Base-by-base conservation (phyloP, 2,797 vertebrate species). In the Clamator glandarius region DNA sequence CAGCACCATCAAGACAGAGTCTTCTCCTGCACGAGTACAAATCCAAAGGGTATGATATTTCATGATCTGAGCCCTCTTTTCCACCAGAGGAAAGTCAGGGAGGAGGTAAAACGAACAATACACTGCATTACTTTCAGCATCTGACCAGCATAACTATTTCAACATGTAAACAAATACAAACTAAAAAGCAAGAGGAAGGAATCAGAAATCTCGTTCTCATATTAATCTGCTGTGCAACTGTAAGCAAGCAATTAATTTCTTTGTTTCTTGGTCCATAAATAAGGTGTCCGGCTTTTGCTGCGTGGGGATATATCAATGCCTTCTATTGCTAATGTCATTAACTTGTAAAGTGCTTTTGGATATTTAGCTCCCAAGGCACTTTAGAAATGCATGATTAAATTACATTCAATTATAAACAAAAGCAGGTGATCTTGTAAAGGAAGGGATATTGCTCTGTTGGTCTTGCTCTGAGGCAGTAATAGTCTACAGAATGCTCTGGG, bases 311-410 rank as follows among this genome's bases (percentile, higher is more conserved):
- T 75, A 89, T 39, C 0, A 1, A 73, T 81, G 79, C 44, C 68
- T 94, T 94, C 73, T 94, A 66, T 93, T 52, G 63, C 50, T 94
- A 84, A 81, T 84, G 84, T 55, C 81, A 73, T 87, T 89, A 89
- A 62, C 84, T 64, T 91, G 42, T 81, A 46, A 92, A 94, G 42
- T 68, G 64, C 73, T 92, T 94, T 86, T 11, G 6, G 73, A 83
- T 93, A 69, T 92, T 89, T 91, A 76, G 81, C 69, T 96, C 79
- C 82, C 79, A 88, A 73, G 66, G 42, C 85, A 68, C 76, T 89
- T 95, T 67, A 95, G 84, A 92, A 96, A 95, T 7, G 44, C 82
- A 81, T 82, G 61, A 95, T 94, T 93, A 94, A 92, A 95, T 94
- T 95, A 91, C 72, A 95, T 74, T 51, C 88, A 94, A 81, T 89